phyloP scores from a whole-genome alignment of 1,140 invertebrate genomes.

The Bombus polaris region DNA sequence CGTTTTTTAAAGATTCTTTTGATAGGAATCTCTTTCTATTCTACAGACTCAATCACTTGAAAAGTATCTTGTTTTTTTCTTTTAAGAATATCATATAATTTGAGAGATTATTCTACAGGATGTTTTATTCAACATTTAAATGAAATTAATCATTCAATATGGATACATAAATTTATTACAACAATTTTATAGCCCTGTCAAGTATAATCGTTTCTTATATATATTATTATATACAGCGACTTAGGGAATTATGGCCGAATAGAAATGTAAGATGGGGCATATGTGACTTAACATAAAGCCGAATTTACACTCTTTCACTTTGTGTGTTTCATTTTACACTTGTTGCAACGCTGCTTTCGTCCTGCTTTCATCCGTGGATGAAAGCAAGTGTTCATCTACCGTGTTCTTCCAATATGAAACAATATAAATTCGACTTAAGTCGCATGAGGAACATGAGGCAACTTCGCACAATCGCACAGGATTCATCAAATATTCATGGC shows the following conservation, averaged over 20 bases:
- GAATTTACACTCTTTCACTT: too few relatives aligned
- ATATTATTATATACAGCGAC: constrained; percentile 15
- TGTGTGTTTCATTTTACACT: too few relatives aligned
- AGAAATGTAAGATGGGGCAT: neutral
- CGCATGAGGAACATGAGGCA: neutral
- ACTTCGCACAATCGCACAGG: neutral
- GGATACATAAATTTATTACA: neutral
- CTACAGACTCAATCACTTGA: too few relatives aligned
- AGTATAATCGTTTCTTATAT: too few relatives aligned
- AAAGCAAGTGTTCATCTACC: too few relatives aligned
- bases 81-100: neutral
- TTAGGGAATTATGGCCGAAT: neutral
- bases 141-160: neutral
- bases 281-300: neutral
- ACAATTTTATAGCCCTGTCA: neutral
- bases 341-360: too few relatives aligned
- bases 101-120: neutral
- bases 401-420: too few relatives aligned
- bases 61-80: neutral
- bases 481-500: constrained; percentile 18
- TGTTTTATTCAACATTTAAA: neutral
- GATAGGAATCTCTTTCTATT: neutral
- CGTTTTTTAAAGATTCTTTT: neutral
- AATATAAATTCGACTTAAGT: too few relatives aligned
- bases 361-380: too few relatives aligned